Base-by-base conservation (phyloP, 2,888 invertebrate genomes). In the Lasius fuliginosus region DNA sequence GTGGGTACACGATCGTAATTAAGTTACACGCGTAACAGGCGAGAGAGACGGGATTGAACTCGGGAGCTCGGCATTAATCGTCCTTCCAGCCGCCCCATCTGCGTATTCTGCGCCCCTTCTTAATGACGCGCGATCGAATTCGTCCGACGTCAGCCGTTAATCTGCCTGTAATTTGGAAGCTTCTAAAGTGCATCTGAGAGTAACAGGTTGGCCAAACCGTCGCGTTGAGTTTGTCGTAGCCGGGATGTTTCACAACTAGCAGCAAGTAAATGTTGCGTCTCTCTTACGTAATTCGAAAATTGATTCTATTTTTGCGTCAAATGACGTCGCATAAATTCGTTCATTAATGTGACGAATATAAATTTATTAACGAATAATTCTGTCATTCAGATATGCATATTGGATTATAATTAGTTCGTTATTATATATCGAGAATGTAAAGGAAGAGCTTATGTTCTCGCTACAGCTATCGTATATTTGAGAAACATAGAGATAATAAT, bases 1-100 rank as follows among this genome's bases (percentile, higher is more conserved):
- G 46, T 60, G 36, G 33, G 73, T 73, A 60, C 12, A 60, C 73
- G 79, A 62, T 81, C 73, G 73, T 73, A 73, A 81, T 81, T 81
- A 73, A n/a, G 46, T 81, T 73, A 73, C 77, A 60, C 46, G 60
- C 49, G 75, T 36, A 67, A 33, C 49, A 27, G 27, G 23, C 69
- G 42, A 33, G 53, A n/a, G 18, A n/a, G 27, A 11, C 23, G 3
- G 42, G 18, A 12, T 18, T 33, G 42, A 71, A 27, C 23, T 40
- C 53, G 27, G 27, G 40, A 30, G 36, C 69, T 30, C 27, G 11
- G 27, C 18, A 23, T 67, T 12, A 49, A 46, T 56, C 27, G 49
- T 40, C 40, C 68, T 53, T 67, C 68, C 23, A 23, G n/a, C 27
- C 40, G 56, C 11, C 40, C 42, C 42, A 58, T 15, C 71, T 67